phyloP scores from a whole-genome alignment of 1,140 invertebrate species.

The Nasonia longicornis region DNA sequence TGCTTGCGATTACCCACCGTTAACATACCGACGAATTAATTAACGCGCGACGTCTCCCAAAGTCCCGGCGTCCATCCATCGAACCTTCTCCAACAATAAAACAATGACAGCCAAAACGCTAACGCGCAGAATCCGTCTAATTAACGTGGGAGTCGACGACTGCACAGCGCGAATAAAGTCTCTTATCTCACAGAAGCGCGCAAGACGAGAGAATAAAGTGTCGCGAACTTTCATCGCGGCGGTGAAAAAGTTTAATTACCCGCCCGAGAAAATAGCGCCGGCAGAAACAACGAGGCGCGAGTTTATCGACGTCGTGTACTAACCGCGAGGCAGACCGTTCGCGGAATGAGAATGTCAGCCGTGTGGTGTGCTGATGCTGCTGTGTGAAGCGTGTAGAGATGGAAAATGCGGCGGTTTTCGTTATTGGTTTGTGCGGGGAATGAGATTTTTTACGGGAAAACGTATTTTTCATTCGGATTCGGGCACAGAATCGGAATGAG shows the following conservation, averaged over 20 bases:
- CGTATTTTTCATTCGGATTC: no score
- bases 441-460: no score
- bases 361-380: not conserved
- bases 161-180: not conserved
- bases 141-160: constrained; percentile 17
- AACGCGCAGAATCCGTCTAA: not conserved
- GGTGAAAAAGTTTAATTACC: not conserved
- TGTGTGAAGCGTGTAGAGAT: no score
- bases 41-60: no score
- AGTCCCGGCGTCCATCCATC: no score
- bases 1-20: no score
- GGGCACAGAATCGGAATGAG: no score
- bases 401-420: not conserved
- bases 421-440: not conserved
- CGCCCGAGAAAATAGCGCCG: not conserved
- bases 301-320: not conserved
- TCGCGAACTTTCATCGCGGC: not conserved
- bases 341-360: not conserved
- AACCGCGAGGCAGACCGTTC: not conserved
- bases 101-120: not conserved
- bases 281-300: not conserved
- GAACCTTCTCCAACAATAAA: not conserved
- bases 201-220: not conserved
- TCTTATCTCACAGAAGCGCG: not conserved
- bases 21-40: no score